These are phyloP conservation scores for Agriopis leucophaearia DNA, from an alignment of 2,888 invertebrate genomes.

Conservation along the genomic window DNA sequence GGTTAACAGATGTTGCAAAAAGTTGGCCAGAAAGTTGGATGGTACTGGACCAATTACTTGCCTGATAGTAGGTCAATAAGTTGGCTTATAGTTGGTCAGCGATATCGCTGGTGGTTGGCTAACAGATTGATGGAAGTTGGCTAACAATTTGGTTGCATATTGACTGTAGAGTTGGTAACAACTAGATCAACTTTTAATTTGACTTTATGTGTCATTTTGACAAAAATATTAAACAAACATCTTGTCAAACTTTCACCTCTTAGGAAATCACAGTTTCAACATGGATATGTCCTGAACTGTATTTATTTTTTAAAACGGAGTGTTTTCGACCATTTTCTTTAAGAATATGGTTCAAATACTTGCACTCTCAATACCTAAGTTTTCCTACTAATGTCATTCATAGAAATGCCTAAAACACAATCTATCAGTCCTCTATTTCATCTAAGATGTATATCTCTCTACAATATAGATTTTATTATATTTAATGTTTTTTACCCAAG, in stretches of 20 bases:
- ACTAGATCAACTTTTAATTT: not conserved
- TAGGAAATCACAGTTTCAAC: not conserved
- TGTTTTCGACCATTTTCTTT: not conserved
- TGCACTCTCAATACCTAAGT: not conserved
- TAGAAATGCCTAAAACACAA: conserved; percentile 17
- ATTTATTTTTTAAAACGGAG: not conserved
- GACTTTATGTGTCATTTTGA: not conserved
- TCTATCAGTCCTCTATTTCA: conserved; percentile 6
- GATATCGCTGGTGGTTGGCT: not conserved
- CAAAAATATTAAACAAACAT: not conserved
- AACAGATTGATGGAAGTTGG: not conserved
- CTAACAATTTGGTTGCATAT: not conserved
- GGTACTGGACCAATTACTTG: not conserved
- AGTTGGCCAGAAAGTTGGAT: not conserved
- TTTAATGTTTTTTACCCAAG: conserved; percentile 36
- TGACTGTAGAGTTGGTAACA: not conserved
- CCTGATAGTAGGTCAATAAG: not conserved
- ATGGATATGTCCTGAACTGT: not conserved
- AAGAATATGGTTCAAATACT: not conserved
- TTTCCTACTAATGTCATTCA: not conserved
- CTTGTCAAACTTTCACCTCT: not conserved
- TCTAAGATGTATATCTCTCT: conserved; percentile 19
- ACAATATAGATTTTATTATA: conserved; percentile 28
- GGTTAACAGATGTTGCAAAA: not conserved
- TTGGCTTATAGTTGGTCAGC: not conserved